Base-by-base conservation (phyloP, 2,888 invertebrate species). In the Monochamus alternatus region DNA sequence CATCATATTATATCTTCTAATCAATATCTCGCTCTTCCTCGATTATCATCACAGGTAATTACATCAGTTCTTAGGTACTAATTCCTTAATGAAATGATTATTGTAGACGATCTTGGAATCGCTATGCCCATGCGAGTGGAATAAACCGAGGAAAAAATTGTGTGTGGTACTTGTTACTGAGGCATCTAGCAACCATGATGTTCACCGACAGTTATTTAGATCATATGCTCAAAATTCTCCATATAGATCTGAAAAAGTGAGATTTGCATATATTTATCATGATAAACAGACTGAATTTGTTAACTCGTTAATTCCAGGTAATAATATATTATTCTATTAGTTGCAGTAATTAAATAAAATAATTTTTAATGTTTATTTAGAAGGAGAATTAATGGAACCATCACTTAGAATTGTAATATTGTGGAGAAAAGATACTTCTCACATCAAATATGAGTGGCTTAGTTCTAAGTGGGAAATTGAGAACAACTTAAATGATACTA, bases 391-490 rank as follows among this genome's bases (percentile, higher is more conserved):
- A n/a, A 87, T 91, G 80, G 94, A 94, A 80, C 92, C 95, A 66
- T 89, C 94, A 60, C 90, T 95, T 77, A 93, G 95, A 81, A 93
- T 98, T 76, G 97, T 97, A 1, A 94, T 98, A 63, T 92, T 98
- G 79, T 98, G 98, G 97, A 92, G 98, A 1, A 92, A 95, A 58
- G 97, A 97, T 86, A 92, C 94, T 9, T 93, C 93, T n/a, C 94
- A 95, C 81, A 90, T 98, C 10, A 96, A 96, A 85, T 98, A 97
- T 88, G 97, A 97, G 88, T 98, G 98, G 97, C 89, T 97, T 70
- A 92, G 93, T 81, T 92, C 92, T 71, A 93, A 93, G 55, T 94
- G 94, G 93, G 91, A 92, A 67, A 88, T 88, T 31, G 91, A 92
- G 51, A 87, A 87, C 82, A 89, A 82, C 73, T 90, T 94, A 81